Evolutionary conservation across 1,140 invertebrate genomes (phyloP).

Genomic region (Eurosta solidaginis): DNA sequence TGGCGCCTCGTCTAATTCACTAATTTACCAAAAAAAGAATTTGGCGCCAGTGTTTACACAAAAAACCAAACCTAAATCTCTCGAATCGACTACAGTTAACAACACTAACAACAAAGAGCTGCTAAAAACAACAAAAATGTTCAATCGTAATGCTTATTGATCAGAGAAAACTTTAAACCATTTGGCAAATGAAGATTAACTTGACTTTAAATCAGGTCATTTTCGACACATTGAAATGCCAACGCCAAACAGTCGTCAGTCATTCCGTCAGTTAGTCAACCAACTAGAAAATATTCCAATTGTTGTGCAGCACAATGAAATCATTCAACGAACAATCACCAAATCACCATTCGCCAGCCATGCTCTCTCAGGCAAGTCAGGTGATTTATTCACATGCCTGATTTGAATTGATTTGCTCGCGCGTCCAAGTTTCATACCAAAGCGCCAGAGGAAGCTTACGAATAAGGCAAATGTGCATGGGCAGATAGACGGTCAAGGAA

Average conservation of each 20-base stretch:
- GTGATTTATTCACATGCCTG: constrained; percentile 37
- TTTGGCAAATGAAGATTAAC: constrained; percentile 27
- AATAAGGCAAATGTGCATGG: neutral
- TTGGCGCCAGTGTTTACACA: constrained; percentile 4
- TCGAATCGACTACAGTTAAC: too few relatives aligned
- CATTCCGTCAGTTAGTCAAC: constrained; percentile 1
- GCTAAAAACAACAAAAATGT: neutral
- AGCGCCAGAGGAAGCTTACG: neutral
- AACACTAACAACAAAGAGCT: too few relatives aligned
- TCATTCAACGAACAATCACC: constrained; percentile 7
- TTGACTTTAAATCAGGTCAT: constrained; percentile 19
- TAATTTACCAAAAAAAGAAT: constrained; percentile 5
- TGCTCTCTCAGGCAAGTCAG: neutral
- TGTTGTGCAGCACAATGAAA: constrained; percentile 5
- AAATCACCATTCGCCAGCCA: constrained; percentile 3
- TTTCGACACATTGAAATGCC: constrained; percentile 27
- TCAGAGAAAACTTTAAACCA: neutral
- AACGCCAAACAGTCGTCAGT: constrained; percentile 11
- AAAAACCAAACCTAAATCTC: constrained; percentile 13
- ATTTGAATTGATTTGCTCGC: constrained; percentile 37
- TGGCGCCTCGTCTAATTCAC: neutral
- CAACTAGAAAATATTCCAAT: neutral
- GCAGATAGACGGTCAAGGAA: neutral
- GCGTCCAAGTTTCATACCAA: neutral
- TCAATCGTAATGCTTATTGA: neutral